Base-by-base conservation (phyloP, 1,140 invertebrate species). In the Aphelinus atriplicis region DNA sequence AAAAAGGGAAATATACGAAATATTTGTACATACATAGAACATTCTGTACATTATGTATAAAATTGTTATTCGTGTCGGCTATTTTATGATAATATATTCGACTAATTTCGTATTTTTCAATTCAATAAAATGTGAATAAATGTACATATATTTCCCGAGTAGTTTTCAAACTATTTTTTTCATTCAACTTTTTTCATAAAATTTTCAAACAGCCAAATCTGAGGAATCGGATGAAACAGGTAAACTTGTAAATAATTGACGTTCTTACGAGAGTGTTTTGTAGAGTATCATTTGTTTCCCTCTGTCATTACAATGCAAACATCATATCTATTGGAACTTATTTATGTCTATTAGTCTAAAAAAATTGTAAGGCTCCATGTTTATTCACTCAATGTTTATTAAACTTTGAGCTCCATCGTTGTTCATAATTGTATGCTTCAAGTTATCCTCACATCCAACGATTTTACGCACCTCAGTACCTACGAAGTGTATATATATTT, bases 161-260 rank as follows among this genome's bases (percentile, higher is more conserved):
- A 62, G 58, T 51, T 67, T 60, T 60, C 62, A 53, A 68, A 63
- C n/a, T 46, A 68, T 9, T 47, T 62, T 62, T 65, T 9, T 60
- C 48, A 3, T 61, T 69, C 70, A 43, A 67, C 3, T 53, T 42
- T 60, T 71, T 65, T 51, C 62, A 69, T 63, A 68, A 47, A 67
- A 80, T 80, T 76, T 77, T 83, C 75, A 80, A 77, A 77, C 79
- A 88, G 87, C 87, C 80, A 84, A 86, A 79, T 82, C 81, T 65
- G 81, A 80, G 84, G 86, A 88, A 76, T 81, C 84, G 47, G 81
- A 87, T 56, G 83, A 87, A 68, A 77, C 80, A 87, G 86, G 84
- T 86, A 88, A 85, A 75, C 71, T 70, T 61, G 55, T 65, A 70
- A 42, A 69, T 74, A 68, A 53, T 6, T 26, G 42, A 43, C 42